Evolutionary conservation across 2,113 vertebrate species (phyloP), one percentile per base, ranked within the genome.

Genomic region (Spheniscus mendiculus): DNA sequence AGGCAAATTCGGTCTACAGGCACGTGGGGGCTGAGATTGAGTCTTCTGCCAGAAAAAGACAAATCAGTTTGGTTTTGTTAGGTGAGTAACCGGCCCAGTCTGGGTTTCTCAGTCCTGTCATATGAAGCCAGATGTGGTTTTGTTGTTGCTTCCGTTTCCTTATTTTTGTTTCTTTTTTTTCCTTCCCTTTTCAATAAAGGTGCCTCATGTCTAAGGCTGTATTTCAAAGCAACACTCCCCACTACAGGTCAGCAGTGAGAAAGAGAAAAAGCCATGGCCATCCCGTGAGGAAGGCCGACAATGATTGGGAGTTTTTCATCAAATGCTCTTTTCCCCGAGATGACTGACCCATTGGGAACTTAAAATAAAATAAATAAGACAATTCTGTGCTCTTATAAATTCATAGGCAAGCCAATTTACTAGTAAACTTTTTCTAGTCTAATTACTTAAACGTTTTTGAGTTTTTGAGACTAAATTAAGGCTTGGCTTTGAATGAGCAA

Each of bases 191-290:
- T 66, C 1, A 0, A 56, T 38, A 52, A 50, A 77, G 38, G 22
- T 62, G 27, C 17, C 19, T 86, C 2, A 30, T 27, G 1, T 53
- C 30, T 65, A 62, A 9, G 2, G 19, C 38, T n/a, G 38, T 70
- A 59, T 91, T 80, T 96, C 73, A 93, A 91, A 94, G 81, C 93
- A 95, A 85, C 73, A 93, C 69, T 76, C 78, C 87, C 79, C 91
- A 95, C 89, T 83, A 82, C 66, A 88, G 70, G 61, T 93, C 83
- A 86, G 29, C 53, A 56, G 45, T 53, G 59, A 76, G 77, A 91
- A 71, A 61, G 36, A 93, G 70, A 20, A 78, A 76, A 69, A 94
- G 34, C 34, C 22, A 15, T 5, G 13, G 56, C 71, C 47, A 8
- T 49, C 14, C 49, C 15, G 20, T 29, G 18, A 66, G 47, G 38